Conservation (phyloP, 2,113 vertebrate species). For the Otocyon megalotis region DNA sequence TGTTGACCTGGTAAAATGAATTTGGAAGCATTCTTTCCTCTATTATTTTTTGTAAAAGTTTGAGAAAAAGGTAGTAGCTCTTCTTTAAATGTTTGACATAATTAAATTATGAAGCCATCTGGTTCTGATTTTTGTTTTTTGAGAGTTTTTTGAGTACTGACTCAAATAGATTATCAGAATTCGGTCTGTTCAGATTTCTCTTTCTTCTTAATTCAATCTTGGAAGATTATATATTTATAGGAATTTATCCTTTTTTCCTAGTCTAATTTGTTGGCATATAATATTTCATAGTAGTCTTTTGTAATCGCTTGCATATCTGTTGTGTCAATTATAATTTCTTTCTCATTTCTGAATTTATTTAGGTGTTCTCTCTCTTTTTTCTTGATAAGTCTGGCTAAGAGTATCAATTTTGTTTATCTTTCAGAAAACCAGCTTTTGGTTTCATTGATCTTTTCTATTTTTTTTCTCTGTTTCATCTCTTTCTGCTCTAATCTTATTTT, state of each 20-base stretch:
- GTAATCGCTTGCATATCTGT: neutral
- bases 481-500: neutral
- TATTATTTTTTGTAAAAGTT: neutral
- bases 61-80: neutral
- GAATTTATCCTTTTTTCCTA: neutral
- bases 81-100: neutral
- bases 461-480: neutral
- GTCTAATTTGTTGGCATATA: neutral
- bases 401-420: neutral
- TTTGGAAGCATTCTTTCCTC: neutral
- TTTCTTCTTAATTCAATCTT: neutral
- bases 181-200: neutral
- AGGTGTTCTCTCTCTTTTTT: neutral
- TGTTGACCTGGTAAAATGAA: neutral
- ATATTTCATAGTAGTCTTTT: neutral
- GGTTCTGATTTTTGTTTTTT: neutral
- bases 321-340: neutral
- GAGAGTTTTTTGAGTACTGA: neutral
- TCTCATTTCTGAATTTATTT: neutral
- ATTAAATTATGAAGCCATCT: neutral
- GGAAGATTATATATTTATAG: neutral
- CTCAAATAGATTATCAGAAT: neutral
- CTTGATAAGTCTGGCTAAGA: neutral
- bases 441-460: neutral
- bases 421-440: neutral